A percentile compares a stretch with the other conserved stretches of the same genome.
These are phyloP conservation scores for Pegoplata infirma DNA, from an alignment of 2,888 invertebrate genomes.

Conservation along the genomic window DNA sequence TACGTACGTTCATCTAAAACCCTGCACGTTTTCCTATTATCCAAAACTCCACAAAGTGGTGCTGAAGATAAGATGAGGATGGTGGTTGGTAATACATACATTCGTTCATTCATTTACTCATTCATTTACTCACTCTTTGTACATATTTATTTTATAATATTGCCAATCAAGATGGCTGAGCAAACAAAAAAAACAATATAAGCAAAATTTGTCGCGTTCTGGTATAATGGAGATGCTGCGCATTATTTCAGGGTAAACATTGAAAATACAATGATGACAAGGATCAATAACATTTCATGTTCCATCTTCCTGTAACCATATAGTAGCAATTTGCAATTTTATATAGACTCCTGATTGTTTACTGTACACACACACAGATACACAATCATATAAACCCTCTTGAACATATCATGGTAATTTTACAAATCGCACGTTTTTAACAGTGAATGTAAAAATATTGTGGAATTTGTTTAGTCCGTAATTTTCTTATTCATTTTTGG, in stretches of 20 bases:
- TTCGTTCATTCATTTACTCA: conserved; percentile 7
- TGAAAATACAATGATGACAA: no score
- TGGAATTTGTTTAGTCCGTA: no score
- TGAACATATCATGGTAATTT: conserved; percentile 40
- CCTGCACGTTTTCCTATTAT: conserved; percentile 48
- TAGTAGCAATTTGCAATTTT: no score
- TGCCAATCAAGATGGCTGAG: conserved; percentile 79
- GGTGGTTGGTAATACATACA: not conserved
- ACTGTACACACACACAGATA: not conserved
- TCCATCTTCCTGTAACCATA: conserved; percentile 19
- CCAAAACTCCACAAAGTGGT: not conserved
- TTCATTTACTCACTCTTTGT: not conserved
- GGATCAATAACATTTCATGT: conserved; percentile 73
- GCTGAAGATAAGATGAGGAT: conserved; percentile 3
- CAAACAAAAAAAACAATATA: no score
- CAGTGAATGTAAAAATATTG: conserved; percentile 2
- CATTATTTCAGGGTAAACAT: conserved; percentile 48
- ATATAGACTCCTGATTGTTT: not conserved
- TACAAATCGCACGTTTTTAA: conserved; percentile 27
- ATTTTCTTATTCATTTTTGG: no score
- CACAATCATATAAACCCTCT: not conserved
- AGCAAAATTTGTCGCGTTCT: conserved; percentile 64
- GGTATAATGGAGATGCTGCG: conserved; percentile 47
- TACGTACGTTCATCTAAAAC: conserved; percentile 1
- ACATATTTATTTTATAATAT: conserved; percentile 78